Evolutionary conservation across 53 echinoderm and acorn worm species (phyloP), one percentile per base, ranked within the genome.

Genomic region (Echinarachnius parma): DNA sequence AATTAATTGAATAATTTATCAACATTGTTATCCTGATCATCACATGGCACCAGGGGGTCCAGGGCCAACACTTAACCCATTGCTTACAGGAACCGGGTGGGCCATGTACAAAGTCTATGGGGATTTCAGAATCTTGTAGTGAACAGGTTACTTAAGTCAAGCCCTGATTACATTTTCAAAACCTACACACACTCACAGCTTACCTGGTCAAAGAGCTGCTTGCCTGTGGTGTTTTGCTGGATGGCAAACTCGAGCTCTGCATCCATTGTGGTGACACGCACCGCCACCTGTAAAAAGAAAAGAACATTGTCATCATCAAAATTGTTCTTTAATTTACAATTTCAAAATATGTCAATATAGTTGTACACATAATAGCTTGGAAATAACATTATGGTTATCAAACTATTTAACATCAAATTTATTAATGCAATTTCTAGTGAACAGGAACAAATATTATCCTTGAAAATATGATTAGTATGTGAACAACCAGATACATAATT

Each of bases 201-300:
- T 69, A 98, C 91, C 83, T 98, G 98, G 75, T 98, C 98, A 78
- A 98, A 98, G 81, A 98, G 98, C 80, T 98, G 98, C 78, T 98
- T 98, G 77, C 98, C 98, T 32, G 91, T 98, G 11, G 98, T 98
- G 78, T 98, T 91, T 34, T 81, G 88, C 75, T 98, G 91, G 85
- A 98, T 98, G 80, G 88, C 85, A 88, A 98, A 98, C 81, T 98
- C 98, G 80, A 98, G 86, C 87, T 98, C 98, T 31, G 98, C 98
- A 84, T 98, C 98, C 98, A 98, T 91, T 18, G 98, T 98, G 39
- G 91, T 91, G 34, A 98, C 98, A 48, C 91, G 87, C 21, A 98
- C 91, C 61, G 86, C 85, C 34, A 91, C 85, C 98, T 98, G 77
- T 16, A 25, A 56, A 22, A 3, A 49, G 62, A 52, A 33, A 34